Evolutionary conservation across 2,797 vertebrate species (phyloP), one percentile per base, ranked within the genome.

Genomic region (Neostethus bicornis): DNA sequence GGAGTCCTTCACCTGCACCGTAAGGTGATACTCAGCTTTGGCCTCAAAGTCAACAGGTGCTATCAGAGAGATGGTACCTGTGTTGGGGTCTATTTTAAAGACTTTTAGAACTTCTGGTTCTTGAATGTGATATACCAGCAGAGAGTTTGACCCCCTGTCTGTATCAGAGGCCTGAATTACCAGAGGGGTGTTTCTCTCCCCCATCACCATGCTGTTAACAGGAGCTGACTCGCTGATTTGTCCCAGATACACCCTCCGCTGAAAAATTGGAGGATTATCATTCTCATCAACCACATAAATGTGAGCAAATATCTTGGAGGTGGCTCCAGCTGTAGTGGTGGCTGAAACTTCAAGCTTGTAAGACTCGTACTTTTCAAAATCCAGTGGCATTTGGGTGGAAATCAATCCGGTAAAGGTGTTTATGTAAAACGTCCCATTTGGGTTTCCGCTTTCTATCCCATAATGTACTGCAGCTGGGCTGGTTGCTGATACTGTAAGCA

Each of bases 251-350:
- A 82, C 85, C 5, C 51, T 65, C 51, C 90, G 92, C 46, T 78
- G 26, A 16, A 99, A 97, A 62, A 86, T 14, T 0, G 97, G 97
- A 0, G 86, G 67, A 0, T 97, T 97, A 85, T 99, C 96, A 3
- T 99, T 99, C 86, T 97, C 94, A 13, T 98, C 97, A 31, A 95
- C 90, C 47, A 99, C 84, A 12, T 96, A 96, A 58, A 98, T 75
- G 32, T 92, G 79, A 31, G 95, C 93, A 0, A 70, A 9, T 1
- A 90, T 73, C 4, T 90, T 91, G 25, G 89, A 92, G 50, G 73
- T 90, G 4, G 90, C 85, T n/a, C 94, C 95, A 0, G 89, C 89
- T 38, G 91, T 89, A 26, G 92, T 97, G 68, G 89, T 89, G 41
- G 92, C 94, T 44, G 89, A 88, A 35, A 98, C 91, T 77, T 89